Conservation (phyloP, 2,888 invertebrate genomes). For the Bembecia ichneumoniformis region DNA sequence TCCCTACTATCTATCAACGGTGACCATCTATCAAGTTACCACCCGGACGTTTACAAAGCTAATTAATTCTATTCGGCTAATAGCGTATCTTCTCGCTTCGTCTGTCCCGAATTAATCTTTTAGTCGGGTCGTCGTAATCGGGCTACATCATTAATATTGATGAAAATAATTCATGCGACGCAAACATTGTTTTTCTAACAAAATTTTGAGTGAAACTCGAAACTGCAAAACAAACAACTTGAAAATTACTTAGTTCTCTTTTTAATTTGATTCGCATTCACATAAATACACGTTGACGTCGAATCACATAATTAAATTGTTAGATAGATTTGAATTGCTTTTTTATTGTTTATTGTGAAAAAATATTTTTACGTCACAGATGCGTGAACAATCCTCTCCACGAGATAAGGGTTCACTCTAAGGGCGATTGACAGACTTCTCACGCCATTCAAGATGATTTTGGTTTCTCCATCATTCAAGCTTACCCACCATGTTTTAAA, state of each 20-base stretch:
- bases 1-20: slow-evolving; percentile 22
- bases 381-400: too few species aligned
- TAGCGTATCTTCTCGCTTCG: slow-evolving; percentile 1
- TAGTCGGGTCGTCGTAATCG: neutral
- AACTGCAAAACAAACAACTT: too few species aligned
- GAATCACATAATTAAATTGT: too few species aligned
- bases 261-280: too few species aligned
- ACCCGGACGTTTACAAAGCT: slow-evolving; percentile 16
- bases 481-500: neutral
- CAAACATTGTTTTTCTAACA: neutral
- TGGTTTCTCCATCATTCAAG: slow-evolving; percentile 1
- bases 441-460: slow-evolving; percentile 3
- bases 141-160: neutral
- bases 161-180: neutral
- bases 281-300: too few species aligned
- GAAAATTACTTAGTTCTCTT: too few species aligned
- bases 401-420: too few species aligned
- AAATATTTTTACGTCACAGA: too few species aligned
- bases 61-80: slow-evolving; percentile 20
- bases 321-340: too few species aligned
- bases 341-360: too few species aligned
- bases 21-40: slow-evolving; percentile 27
- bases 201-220: neutral
- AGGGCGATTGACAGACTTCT: too few species aligned
- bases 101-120: slow-evolving; percentile 7